Conservation (phyloP, 2,113 vertebrate species). For the Notarius lentiginosus region DNA sequence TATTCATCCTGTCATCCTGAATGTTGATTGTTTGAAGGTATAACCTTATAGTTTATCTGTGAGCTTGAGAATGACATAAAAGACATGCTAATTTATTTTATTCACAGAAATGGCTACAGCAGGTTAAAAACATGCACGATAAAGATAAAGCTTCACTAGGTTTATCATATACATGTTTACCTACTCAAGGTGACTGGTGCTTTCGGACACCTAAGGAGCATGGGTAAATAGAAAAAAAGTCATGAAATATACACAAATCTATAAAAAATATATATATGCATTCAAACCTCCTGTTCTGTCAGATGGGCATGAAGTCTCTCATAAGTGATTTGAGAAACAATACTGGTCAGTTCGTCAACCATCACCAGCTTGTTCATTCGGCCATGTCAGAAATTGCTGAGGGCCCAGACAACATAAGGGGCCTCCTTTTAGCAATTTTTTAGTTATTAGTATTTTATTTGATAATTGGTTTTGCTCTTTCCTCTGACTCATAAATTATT, state of each 20-base stretch:
- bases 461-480: not conserved
- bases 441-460: not conserved
- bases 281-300: not conserved
- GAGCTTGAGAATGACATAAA: not conserved
- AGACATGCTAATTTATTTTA: not conserved
- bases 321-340: not conserved
- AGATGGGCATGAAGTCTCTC: not conserved
- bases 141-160: slow-evolving; percentile 22
- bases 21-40: not conserved
- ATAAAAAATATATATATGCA: not conserved
- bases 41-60: not conserved
- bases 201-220: not conserved
- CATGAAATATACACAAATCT: not conserved
- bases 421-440: not conserved
- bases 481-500: not conserved
- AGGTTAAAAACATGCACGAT: not conserved
- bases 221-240: not conserved
- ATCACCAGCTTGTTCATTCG: not conserved
- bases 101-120: not conserved
- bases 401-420: not conserved
- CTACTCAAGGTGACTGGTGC: not conserved
- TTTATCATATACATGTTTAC: not conserved
- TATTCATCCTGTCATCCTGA: not conserved
- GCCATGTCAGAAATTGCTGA: not conserved
- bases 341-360: not conserved